phyloP scores from a whole-genome alignment of 2,888 invertebrate genomes.

The Beris chalybata region DNA sequence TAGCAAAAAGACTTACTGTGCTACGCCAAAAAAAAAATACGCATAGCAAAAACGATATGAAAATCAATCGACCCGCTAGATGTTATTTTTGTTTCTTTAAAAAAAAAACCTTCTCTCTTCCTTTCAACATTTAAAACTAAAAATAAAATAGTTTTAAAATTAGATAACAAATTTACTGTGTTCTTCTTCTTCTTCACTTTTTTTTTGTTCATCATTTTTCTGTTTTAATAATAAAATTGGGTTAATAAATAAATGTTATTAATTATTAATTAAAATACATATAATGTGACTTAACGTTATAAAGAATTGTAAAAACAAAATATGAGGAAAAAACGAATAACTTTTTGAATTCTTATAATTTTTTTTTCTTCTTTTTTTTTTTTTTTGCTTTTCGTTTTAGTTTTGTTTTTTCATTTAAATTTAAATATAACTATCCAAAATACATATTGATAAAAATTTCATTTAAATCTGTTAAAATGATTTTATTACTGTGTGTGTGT shows the following conservation, averaged over 20 bases:
- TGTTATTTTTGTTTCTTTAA: too few species aligned
- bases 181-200: neutral
- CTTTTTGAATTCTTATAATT: neutral
- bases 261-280: constrained; percentile 32
- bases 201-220: neutral
- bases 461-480: constrained; percentile 5
- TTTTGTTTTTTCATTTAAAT: constrained; percentile 12
- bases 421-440: constrained; percentile 32
- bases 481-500: constrained; percentile 2
- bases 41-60: too few species aligned
- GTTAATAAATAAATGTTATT: constrained; percentile 31
- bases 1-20: too few species aligned
- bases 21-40: too few species aligned
- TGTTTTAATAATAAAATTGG: constrained; percentile 13
- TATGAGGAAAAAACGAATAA: neutral
- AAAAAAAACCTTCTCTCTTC: too few species aligned
- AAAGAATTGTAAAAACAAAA: constrained; percentile 12
- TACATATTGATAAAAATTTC: constrained; percentile 30
- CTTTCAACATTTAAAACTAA: too few species aligned
- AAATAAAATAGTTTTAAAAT: too few species aligned
- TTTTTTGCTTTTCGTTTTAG: neutral
- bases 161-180: too few species aligned
- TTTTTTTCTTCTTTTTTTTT: neutral
- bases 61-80: too few species aligned
- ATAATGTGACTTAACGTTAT: neutral